Conservation (phyloP, 2,797 vertebrate genomes). For the Micromesistius poutassou region DNA sequence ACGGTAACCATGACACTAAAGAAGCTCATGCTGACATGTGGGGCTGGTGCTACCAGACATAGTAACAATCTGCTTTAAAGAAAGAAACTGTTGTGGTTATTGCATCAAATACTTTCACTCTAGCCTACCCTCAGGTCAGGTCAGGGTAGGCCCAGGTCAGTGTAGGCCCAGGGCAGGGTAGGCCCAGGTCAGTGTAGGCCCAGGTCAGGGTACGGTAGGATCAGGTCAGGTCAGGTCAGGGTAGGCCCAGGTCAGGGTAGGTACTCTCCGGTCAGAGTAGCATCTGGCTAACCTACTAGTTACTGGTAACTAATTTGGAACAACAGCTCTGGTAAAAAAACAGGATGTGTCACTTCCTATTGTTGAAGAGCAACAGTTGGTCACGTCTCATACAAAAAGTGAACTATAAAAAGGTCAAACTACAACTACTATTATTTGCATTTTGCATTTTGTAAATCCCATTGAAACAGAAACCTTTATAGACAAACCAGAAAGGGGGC, state of each 20-base stretch:
- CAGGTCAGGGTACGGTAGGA: too few relatives aligned
- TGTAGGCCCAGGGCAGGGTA: too few relatives aligned
- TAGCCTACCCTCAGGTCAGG: too few relatives aligned
- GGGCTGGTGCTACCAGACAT: neutral
- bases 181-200: too few relatives aligned
- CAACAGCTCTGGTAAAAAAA: neutral
- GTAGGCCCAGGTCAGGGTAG: too few relatives aligned
- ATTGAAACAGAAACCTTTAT: too few relatives aligned
- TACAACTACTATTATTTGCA: neutral
- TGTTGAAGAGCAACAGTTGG: slow-evolving; percentile 7
- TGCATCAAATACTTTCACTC: neutral
- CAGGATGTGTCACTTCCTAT: slow-evolving; percentile 19
- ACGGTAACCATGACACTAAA: neutral
- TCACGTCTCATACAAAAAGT: neutral
- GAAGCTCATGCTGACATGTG: neutral
- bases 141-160: too few relatives aligned
- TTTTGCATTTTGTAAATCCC: too few relatives aligned
- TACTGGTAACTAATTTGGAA: neutral
- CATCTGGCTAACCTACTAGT: neutral
- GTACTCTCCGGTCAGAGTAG: too few relatives aligned
- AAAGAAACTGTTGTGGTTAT: neutral
- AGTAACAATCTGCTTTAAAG: neutral
- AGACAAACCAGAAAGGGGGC: too few relatives aligned
- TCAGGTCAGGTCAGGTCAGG: too few relatives aligned
- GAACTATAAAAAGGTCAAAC: neutral